Percentiles rank a stretch among this genome's conserved stretches.
Evolutionary conservation across 2,888 invertebrate genomes (phyloP).

Genomic region (Geotrupes spiniger): DNA sequence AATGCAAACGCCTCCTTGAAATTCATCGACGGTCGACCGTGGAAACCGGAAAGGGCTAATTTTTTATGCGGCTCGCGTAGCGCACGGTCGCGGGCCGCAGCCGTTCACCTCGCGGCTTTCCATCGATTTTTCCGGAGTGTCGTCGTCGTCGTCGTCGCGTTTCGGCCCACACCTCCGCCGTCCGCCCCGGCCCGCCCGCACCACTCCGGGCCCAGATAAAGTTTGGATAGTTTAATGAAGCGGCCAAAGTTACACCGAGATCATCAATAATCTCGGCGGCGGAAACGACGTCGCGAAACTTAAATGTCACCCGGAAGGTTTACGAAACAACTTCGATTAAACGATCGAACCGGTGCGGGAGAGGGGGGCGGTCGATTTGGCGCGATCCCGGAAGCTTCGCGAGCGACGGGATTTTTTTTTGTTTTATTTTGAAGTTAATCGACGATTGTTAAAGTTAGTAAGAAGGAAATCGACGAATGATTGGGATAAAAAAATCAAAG

Average conservation of each 20-base stretch:
- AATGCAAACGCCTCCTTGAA: neutral
- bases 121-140: slow-evolving; percentile 2
- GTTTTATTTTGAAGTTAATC: no score
- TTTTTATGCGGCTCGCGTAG: slow-evolving; percentile 6
- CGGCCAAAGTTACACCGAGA: slow-evolving; percentile 2
- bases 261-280: slow-evolving; percentile 5
- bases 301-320: slow-evolving; percentile 2
- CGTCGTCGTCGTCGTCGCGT: no score
- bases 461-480: no score
- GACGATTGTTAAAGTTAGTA: no score
- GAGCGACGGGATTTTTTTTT: no score
- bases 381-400: no score
- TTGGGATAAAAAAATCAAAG: no score
- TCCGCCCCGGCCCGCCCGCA: neutral
- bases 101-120: slow-evolving; percentile 2
- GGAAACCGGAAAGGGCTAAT: slow-evolving; percentile 1
- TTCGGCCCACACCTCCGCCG: no score
- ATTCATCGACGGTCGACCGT: slow-evolving; percentile 4
- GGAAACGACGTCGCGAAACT: slow-evolving; percentile 2
- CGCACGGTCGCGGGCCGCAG: slow-evolving; percentile 1
- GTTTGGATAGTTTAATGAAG: slow-evolving; percentile 1
- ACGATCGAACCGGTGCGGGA: neutral
- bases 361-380: no score
- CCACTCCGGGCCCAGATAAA: neutral
- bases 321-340: slow-evolving; percentile 6